phyloP scores from a whole-genome alignment of 1,140 invertebrate genomes.

The Littorina saxatilis region DNA sequence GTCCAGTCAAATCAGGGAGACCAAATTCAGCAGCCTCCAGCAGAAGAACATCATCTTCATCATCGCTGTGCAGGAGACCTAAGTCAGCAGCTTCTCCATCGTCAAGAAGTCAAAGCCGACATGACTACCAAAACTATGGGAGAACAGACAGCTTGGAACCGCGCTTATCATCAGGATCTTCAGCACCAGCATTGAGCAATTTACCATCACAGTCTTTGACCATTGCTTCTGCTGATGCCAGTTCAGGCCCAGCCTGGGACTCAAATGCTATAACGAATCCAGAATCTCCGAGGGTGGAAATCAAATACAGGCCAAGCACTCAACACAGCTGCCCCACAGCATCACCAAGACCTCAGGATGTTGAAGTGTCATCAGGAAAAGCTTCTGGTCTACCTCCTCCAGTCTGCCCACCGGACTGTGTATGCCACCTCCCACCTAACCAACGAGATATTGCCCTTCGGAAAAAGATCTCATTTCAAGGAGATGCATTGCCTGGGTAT shows the following conservation, averaged over 20 bases:
- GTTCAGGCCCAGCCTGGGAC: not conserved
- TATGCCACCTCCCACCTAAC: not conserved
- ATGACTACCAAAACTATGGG: not conserved
- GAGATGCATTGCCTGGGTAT: not conserved
- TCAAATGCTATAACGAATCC: not conserved
- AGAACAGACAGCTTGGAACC: not conserved
- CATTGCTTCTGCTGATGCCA: not conserved
- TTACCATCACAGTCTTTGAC: not conserved
- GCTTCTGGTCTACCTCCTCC: not conserved
- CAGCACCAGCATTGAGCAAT: too few relatives aligned
- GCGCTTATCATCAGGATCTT: not conserved
- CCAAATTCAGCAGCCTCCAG: not conserved
- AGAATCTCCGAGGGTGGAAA: not conserved
- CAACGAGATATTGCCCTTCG: not conserved
- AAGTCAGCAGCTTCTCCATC: not conserved
- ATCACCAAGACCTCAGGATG: not conserved
- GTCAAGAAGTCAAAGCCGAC: not conserved
- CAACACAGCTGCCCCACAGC: not conserved
- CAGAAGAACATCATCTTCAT: not conserved
- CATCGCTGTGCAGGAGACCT: not conserved
- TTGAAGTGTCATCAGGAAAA: not conserved
- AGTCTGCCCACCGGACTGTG: slow-evolving; percentile 4
- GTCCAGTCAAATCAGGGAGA: not conserved
- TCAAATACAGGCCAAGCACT: not conserved
- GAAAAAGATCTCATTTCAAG: slow-evolving; percentile 8